These are phyloP conservation scores for Molorchus minor DNA, from an alignment of 2,888 invertebrate genomes.

Conservation along the genomic window DNA sequence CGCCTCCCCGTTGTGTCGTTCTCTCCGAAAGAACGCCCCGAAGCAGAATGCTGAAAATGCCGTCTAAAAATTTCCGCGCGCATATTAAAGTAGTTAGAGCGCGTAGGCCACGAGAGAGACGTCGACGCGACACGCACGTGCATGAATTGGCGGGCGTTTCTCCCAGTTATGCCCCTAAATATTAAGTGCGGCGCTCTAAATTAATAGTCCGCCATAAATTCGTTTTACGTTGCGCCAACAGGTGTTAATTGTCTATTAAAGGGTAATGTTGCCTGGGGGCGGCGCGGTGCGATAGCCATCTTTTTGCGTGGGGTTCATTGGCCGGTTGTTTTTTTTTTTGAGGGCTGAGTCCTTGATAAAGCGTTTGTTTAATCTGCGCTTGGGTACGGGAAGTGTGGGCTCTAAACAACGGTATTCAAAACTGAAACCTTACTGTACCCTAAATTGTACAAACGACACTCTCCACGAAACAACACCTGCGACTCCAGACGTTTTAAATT, in stretches of 20 bases:
- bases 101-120: neutral
- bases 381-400: no score
- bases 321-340: no score
- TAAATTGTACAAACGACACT: no score
- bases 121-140: slow-evolving; percentile 13
- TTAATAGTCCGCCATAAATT: slow-evolving; percentile 7
- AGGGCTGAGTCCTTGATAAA: no score
- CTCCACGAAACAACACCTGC: neutral
- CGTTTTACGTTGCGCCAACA: slow-evolving; percentile 7
- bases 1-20: neutral
- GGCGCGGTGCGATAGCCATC: neutral
- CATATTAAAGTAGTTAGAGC: slow-evolving; percentile 5
- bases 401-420: no score
- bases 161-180: slow-evolving; percentile 5
- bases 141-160: slow-evolving; percentile 2
- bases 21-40: neutral
- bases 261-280: neutral
- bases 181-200: slow-evolving; percentile 7
- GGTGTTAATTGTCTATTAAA: slow-evolving; percentile 16
- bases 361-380: no score
- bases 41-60: neutral
- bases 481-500: neutral
- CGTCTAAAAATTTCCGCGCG: neutral
- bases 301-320: neutral
- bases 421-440: no score